Evolutionary conservation across 2,888 invertebrate species (phyloP), one percentile per base, ranked within the genome.

Genomic region (Tenthredo livida): DNA sequence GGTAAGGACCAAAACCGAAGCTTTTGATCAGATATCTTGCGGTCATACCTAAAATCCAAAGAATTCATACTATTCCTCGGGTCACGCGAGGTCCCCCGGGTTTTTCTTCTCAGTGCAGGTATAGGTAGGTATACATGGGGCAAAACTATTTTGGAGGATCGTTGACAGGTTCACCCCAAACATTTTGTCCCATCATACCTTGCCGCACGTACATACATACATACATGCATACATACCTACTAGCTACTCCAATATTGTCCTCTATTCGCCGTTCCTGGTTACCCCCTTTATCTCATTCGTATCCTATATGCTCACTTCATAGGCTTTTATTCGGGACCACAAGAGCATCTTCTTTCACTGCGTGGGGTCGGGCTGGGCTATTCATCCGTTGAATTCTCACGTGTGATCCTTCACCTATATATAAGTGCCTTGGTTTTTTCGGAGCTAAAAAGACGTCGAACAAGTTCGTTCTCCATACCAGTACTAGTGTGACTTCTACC

Each of bases 331-430:
- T 61, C 40, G 80, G n/a, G 58, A 58, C 21, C 58, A 50, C 37
- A 80, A 33, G 61, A 80, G 21, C 61, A 80, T 61, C 61, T 80
- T 15, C 61, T 61, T 80, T 80, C 61, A 80, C 61, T 10, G 0
- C n/a, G n/a, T 21, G 29, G 47, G 21, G 43, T 21, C 61, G 61
- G 37, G 1, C n/a, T 2, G 29, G 1, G 58, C 80, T 80, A 80
- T 80, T 80, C 80, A 80, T 61, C 37, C 80, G 80, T 37, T 61
- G 37, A 61, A 80, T 80, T 80, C 80, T 80, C 61, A 61, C 80
- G 80, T 61, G 40, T n/a, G n/a, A 80, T 21, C 80, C 17, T 21
- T 21, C 15, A 12, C 43, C 43, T 2, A 43, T 43, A 43, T 70
- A 40, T 50, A 77, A 54, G 33, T 47, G 25, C 17, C 75, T 47